Evolutionary conservation across 53 echinoderm and acorn worm species (phyloP).

Genomic region (Hippasteria phrygiana): DNA sequence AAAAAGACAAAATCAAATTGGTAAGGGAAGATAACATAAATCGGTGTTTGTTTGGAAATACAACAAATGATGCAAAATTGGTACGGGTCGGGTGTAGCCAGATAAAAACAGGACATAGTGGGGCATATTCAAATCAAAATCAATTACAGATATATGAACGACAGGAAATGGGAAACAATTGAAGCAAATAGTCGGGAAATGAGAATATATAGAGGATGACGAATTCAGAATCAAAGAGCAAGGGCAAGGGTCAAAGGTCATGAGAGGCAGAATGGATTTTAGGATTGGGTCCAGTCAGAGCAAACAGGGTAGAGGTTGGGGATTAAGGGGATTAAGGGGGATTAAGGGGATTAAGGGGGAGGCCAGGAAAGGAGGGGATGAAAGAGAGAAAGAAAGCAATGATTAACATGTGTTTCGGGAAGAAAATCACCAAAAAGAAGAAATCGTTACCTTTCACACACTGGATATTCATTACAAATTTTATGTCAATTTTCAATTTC

Average conservation of each 20-base stretch:
- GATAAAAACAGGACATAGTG: background rate
- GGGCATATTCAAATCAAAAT: background rate
- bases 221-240: background rate
- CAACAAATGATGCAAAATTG: too few species aligned
- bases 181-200: background rate
- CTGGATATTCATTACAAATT: too few species aligned
- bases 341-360: background rate
- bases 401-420: background rate
- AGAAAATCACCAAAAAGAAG: background rate
- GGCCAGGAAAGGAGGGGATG: background rate
- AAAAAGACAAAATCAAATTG: too few species aligned
- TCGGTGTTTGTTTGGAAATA: too few species aligned
- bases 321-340: background rate
- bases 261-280: background rate
- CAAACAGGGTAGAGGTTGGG: background rate
- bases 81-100: too few species aligned
- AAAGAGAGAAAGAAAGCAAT: constrained; percentile 31
- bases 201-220: background rate
- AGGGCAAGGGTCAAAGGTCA: background rate
- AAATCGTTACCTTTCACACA: background rate
- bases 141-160: background rate
- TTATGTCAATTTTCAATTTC: too few species aligned
- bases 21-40: too few species aligned
- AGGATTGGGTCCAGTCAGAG: background rate
- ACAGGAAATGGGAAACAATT: background rate